Conservation (phyloP, 1,140 invertebrate species). For the Rhagoletis pomonella region DNA sequence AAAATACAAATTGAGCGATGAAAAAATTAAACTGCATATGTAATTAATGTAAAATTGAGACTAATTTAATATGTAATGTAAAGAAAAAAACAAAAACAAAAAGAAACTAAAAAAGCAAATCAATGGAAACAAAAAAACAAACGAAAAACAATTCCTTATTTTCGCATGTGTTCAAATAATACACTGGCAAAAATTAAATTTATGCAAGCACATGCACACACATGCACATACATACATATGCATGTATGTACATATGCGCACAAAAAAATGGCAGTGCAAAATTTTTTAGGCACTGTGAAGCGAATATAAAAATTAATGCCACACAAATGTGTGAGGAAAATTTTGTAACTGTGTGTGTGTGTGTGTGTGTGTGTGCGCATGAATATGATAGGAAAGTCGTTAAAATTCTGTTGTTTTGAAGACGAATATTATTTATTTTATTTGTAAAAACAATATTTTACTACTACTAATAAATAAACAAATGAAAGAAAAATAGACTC, state of each 20-base stretch:
- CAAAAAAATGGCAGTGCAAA: not conserved
- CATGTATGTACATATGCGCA: not conserved
- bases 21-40: constrained; percentile 45
- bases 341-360: not conserved
- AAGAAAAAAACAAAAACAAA: constrained; percentile 7
- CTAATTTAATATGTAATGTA: constrained; percentile 36
- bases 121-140: not conserved
- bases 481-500: constrained; percentile 38
- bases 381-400: not conserved
- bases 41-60: constrained; percentile 47
- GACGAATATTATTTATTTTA: constrained; percentile 44
- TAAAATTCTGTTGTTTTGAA: not conserved
- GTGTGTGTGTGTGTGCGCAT: not conserved
- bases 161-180: not conserved
- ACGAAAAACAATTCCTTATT: not conserved
- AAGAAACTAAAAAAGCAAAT: constrained; percentile 6
- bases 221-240: not conserved
- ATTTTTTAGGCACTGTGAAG: not conserved
- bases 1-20: constrained; percentile 11
- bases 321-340: not conserved
- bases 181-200: not conserved
- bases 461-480: constrained; percentile 24
- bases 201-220: not conserved
- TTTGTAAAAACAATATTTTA: constrained; percentile 41
- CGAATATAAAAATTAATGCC: not conserved